Conservation (phyloP, 1,140 invertebrate species). For the Physella acuta region DNA sequence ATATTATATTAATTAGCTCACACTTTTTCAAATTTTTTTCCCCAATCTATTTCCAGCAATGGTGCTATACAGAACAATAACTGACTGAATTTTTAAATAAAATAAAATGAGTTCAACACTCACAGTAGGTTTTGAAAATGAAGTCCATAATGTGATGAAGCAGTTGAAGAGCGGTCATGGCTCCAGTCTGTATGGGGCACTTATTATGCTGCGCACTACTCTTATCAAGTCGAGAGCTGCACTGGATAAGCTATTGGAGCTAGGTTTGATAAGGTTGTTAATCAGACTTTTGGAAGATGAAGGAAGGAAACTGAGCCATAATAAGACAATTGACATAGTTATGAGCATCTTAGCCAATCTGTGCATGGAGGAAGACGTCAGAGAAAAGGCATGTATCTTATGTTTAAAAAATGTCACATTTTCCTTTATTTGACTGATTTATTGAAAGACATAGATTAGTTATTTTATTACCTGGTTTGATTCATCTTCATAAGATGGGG, state of each 20-base stretch:
- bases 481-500: too few relatives aligned
- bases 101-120: too few relatives aligned
- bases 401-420: neutral
- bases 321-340: slow-evolving; percentile 14
- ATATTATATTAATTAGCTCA: too few relatives aligned
- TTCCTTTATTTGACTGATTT: neutral
- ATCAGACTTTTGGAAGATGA: slow-evolving; percentile 1
- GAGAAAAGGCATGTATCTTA: slow-evolving; percentile 11
- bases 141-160: slow-evolving; percentile 10
- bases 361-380: slow-evolving; percentile 12
- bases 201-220: slow-evolving; percentile 15
- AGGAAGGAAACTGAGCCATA: neutral
- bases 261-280: neutral
- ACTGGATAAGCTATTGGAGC: neutral
- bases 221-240: slow-evolving; percentile 16
- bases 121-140: slow-evolving; percentile 8
- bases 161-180: slow-evolving; percentile 1
- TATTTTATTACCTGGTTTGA: too few relatives aligned
- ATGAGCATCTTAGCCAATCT: slow-evolving; percentile 23
- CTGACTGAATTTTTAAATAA: too few relatives aligned
- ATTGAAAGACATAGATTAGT: too few relatives aligned
- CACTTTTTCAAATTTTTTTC: too few relatives aligned
- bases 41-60: too few relatives aligned
- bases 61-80: too few relatives aligned
- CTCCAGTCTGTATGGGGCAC: slow-evolving; percentile 13